Percentiles rank a stretch among this genome's conserved stretches.
These are phyloP conservation scores for Delphinapterus leucas DNA, from an alignment of 2,113 vertebrate species.

Conservation along the genomic window DNA sequence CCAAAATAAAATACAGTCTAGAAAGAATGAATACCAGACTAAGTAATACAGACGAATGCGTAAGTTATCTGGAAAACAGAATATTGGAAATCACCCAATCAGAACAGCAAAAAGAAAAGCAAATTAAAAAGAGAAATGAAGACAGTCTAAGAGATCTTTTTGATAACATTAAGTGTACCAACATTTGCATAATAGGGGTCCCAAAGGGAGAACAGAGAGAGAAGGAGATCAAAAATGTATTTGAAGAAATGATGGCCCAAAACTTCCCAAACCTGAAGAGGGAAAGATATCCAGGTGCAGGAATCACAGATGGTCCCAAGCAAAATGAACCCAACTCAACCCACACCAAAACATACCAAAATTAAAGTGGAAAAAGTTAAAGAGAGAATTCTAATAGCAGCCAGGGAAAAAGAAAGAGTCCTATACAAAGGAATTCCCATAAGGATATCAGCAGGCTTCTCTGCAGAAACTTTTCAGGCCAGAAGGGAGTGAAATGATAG, in stretches of 20 bases:
- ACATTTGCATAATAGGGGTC: not conserved
- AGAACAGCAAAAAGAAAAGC: not conserved
- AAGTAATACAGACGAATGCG: not conserved
- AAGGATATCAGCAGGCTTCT: not conserved
- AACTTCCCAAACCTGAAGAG: not conserved
- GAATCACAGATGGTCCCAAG: not conserved
- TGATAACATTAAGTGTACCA: not conserved
- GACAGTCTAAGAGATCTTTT: not conserved
- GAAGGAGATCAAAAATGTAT: not conserved
- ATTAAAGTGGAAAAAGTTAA: not conserved
- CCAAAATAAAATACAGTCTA: not conserved
- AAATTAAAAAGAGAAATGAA: no score
- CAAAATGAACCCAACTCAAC: not conserved
- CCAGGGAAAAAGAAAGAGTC: not conserved
- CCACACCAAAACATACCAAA: not conserved
- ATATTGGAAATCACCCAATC: not conserved
- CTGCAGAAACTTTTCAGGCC: not conserved
- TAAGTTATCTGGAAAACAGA: not conserved
- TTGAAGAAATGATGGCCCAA: not conserved
- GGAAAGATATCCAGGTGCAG: not conserved
- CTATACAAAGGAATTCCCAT: not conserved
- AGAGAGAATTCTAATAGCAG: not conserved
- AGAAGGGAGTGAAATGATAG: not conserved
- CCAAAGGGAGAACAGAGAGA: not conserved
- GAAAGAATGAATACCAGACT: not conserved